Evolutionary conservation across 92 coral and sea anemone genomes (phyloP).

Genomic region (Parazoanthus atlanticus): DNA sequence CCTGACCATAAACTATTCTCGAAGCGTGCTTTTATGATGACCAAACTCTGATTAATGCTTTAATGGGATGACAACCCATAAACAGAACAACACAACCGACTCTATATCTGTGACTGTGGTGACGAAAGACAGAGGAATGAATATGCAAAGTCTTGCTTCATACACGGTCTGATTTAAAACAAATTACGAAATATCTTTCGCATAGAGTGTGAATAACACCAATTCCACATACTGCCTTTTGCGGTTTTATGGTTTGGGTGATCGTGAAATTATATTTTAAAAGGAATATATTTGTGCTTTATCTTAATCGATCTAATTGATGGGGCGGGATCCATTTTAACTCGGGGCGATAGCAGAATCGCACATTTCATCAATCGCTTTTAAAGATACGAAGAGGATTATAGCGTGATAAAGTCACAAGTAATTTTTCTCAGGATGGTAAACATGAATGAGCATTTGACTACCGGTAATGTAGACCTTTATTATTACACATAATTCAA

Average conservation of each 20-base stretch:
- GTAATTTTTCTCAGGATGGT: background rate
- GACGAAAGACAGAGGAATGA: conserved; percentile 15
- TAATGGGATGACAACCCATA: conserved; percentile 29
- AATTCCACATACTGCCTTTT: background rate
- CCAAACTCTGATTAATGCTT: conserved; percentile 19
- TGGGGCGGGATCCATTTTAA: conserved; percentile 62
- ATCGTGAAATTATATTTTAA: background rate
- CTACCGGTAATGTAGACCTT: background rate
- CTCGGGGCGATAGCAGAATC: conserved; percentile 51
- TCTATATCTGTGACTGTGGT: background rate
- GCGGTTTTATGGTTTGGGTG: background rate
- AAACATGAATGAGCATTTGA: background rate
- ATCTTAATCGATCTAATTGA: conserved; percentile 60
- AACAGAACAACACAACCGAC: background rate
- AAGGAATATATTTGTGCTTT: conserved; percentile 30
- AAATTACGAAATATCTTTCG: background rate
- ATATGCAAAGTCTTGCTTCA: background rate
- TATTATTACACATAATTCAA: background rate
- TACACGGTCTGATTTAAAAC: background rate
- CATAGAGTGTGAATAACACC: background rate
- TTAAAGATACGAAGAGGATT: conserved; percentile 25
- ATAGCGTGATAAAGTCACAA: background rate
- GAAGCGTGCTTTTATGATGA: conserved; percentile 26
- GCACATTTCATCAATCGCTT: conserved; percentile 58
- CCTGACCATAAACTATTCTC: background rate